Conservation (phyloP, 2,888 invertebrate genomes). For the Ctena decussata region DNA sequence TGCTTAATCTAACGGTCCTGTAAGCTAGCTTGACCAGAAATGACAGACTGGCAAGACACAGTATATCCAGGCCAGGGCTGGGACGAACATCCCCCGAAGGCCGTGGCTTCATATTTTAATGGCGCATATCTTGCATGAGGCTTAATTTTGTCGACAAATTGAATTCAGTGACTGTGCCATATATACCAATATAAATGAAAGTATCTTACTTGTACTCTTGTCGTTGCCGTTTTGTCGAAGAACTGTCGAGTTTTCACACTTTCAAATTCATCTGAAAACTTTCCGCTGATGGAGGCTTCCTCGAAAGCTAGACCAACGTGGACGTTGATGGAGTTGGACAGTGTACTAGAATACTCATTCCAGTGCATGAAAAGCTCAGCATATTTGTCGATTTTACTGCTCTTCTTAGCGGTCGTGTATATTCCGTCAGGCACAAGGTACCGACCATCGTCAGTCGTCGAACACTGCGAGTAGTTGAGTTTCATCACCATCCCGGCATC, state of each 20-base stretch:
- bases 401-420: conserved; percentile 74
- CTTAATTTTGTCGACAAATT: too few relatives aligned
- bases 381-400: conserved; percentile 72
- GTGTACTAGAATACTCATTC: conserved; percentile 71
- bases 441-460: conserved; percentile 76
- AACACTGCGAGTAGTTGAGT: conserved; percentile 75
- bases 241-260: conserved; percentile 63
- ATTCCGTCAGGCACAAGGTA: conserved; percentile 79
- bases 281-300: conserved; percentile 65
- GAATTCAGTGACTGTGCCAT: too few relatives aligned
- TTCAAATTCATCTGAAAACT: conserved; percentile 67
- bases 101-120: too few relatives aligned
- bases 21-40: too few relatives aligned
- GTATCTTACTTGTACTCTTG: conserved; percentile 64
- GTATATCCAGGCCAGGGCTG: too few relatives aligned
- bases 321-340: conserved; percentile 68
- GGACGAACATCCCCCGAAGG: too few relatives aligned
- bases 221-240: conserved; percentile 65
- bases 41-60: too few relatives aligned
- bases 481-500: conserved; percentile 72
- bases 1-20: too few relatives aligned
- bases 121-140: too few relatives aligned
- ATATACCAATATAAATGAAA: too few relatives aligned
- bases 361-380: conserved; percentile 75
- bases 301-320: conserved; percentile 55